These are phyloP conservation scores for Eupithecia subfuscata DNA, from an alignment of 2,888 invertebrate species.

Conservation along the genomic window DNA sequence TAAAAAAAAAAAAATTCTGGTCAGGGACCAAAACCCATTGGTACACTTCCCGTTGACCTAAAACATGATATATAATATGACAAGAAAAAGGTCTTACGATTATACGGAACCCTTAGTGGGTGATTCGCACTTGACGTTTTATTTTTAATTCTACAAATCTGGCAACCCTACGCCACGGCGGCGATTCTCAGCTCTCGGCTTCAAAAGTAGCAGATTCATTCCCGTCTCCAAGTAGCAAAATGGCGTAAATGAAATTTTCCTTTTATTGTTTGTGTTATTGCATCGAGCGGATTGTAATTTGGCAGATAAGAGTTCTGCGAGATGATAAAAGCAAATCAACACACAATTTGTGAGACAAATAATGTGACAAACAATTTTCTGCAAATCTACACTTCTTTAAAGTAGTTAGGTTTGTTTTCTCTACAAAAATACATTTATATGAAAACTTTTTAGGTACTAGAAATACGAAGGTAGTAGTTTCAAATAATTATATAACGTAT, in stretches of 20 bases:
- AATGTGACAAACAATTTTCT: not conserved
- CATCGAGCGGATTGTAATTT: slow-evolving; percentile 37
- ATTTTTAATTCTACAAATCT: not conserved
- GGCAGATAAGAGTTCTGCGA: slow-evolving; percentile 30
- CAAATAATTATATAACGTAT: not conserved
- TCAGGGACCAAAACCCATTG: no score
- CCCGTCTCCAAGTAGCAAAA: slow-evolving; percentile 29
- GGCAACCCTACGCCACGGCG: slow-evolving; percentile 24
- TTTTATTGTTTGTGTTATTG: slow-evolving; percentile 41
- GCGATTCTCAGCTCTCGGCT: slow-evolving; percentile 26
- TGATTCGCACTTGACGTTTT: no score
- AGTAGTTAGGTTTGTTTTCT: not conserved
- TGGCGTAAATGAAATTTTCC: slow-evolving; percentile 40
- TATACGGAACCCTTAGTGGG: no score
- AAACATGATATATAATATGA: no score
- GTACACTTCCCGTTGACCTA: no score
- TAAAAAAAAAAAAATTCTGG: no score
- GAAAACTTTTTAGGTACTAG: not conserved
- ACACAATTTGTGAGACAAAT: slow-evolving; percentile 16
- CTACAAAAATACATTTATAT: not conserved
- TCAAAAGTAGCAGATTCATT: slow-evolving; percentile 38
- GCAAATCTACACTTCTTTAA: not conserved
- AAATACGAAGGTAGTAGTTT: not conserved
- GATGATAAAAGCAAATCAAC: slow-evolving; percentile 25
- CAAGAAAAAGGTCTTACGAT: no score